These are phyloP conservation scores for Enteromius thamalakanensis DNA, from an alignment of 2,797 vertebrate species.

Conservation along the genomic window DNA sequence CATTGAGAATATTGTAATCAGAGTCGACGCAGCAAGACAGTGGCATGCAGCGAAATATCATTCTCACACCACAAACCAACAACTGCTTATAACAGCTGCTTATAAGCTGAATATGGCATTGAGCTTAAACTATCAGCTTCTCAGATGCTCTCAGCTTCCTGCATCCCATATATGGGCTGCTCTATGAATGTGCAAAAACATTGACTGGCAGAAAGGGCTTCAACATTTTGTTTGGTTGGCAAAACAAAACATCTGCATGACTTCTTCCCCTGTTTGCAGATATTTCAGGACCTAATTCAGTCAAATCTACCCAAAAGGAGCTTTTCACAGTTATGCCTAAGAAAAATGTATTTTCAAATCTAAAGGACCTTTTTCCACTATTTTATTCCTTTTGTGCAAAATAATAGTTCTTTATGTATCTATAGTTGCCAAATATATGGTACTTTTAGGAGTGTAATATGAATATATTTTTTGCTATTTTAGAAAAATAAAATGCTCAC, in stretches of 20 bases:
- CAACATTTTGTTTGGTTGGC: background rate
- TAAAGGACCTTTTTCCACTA: background rate
- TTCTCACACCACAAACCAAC: slow-evolving; percentile 10
- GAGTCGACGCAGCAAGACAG: background rate
- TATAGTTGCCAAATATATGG: background rate
- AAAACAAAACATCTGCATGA: background rate
- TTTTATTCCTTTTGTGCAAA: background rate
- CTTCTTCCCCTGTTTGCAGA: background rate
- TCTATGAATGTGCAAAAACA: background rate
- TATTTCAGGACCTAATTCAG: background rate
- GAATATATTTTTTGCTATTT: background rate
- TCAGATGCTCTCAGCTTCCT: background rate
- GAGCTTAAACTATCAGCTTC: background rate
- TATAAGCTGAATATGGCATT: slow-evolving; percentile 1
- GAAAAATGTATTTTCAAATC: background rate
- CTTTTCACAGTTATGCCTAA: background rate
- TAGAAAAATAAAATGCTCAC: background rate
- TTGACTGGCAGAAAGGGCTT: background rate
- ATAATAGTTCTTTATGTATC: background rate
- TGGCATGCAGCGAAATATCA: slow-evolving; percentile 1
- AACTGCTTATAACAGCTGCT: slow-evolving; percentile 11
- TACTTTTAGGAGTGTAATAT: background rate
- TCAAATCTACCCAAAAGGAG: background rate
- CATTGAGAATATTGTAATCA: slow-evolving; percentile 6
- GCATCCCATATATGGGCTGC: background rate